These are phyloP conservation scores for Thymelicus lineola DNA, from an alignment of 2,888 invertebrate species.

Conservation along the genomic window DNA sequence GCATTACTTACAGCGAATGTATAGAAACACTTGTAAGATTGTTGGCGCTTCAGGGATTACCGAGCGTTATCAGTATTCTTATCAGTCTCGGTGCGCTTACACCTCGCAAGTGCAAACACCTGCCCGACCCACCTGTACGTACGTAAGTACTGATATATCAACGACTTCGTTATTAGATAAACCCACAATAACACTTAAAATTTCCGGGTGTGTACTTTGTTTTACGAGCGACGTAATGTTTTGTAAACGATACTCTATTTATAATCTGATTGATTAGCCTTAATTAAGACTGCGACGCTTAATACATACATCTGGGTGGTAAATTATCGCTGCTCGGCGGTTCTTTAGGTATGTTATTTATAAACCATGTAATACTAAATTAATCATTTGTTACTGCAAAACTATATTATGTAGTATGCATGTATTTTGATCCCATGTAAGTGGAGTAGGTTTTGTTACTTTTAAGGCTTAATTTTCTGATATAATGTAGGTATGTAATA, in stretches of 20 bases:
- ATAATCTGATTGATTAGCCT: conserved; percentile 20
- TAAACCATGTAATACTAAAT: conserved; percentile 4
- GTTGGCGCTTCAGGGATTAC: conserved; percentile 50
- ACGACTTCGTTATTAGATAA: conserved; percentile 40
- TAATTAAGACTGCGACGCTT: conserved; percentile 16
- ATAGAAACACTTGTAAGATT: conserved; percentile 37
- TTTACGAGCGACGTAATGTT: neutral
- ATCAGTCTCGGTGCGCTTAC: conserved; percentile 66
- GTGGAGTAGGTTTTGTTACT: too few species aligned
- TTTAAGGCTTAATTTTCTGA: too few species aligned
- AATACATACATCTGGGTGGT: conserved; percentile 13
- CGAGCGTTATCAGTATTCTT: conserved; percentile 66
- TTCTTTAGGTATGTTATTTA: conserved; percentile 24
- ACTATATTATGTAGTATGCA: too few species aligned
- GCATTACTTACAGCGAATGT: conserved; percentile 8
- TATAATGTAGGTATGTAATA: too few species aligned
- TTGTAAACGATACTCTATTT: conserved; percentile 19
- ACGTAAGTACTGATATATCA: conserved; percentile 51
- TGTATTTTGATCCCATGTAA: too few species aligned
- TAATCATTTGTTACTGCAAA: conserved; percentile 4
- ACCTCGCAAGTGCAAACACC: conserved; percentile 79
- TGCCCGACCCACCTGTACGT: conserved; percentile 72
- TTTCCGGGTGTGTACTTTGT: conserved; percentile 37
- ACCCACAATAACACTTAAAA: conserved; percentile 34
- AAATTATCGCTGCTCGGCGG: conserved; percentile 11